phyloP scores from a whole-genome alignment of 37 sponge, comb jelly and placozoan genomes.

The Diacarnus erythraeanus region DNA sequence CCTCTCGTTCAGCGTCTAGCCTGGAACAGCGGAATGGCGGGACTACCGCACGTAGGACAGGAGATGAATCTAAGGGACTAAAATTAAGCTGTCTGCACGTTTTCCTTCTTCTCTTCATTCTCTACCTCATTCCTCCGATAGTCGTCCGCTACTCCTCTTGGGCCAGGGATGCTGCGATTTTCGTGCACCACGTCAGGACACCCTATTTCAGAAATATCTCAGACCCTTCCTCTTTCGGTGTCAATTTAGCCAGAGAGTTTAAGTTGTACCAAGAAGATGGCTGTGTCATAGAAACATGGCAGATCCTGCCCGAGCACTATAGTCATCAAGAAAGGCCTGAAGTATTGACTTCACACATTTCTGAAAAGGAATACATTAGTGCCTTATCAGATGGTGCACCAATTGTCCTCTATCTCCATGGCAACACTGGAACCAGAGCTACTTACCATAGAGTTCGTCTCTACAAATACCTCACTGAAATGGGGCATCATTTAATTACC shows the following conservation, averaged over 20 bases:
- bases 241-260: constrained; percentile 34
- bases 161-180: constrained; percentile 54
- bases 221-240: constrained; percentile 49
- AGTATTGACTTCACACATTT: neutral
- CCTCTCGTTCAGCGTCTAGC: too few relatives aligned
- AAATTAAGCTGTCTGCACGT: too few relatives aligned
- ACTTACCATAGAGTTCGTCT: constrained; percentile 63
- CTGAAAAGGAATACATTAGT: constrained; percentile 14
- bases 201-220: constrained; percentile 68
- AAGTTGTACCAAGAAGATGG: constrained; percentile 41
- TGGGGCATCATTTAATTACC: constrained; percentile 74
- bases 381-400: constrained; percentile 58
- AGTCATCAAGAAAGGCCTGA: neutral
- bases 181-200: constrained; percentile 53
- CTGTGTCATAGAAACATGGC: constrained; percentile 54
- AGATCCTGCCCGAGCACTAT: constrained; percentile 45
- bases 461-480: constrained; percentile 63
- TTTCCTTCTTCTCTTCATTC: neutral
- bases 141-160: constrained; percentile 19
- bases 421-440: constrained; percentile 74
- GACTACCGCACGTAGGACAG: too few relatives aligned
- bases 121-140: constrained; percentile 25
- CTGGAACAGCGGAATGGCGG: too few relatives aligned
- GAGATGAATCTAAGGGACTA: too few relatives aligned
- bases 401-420: constrained; percentile 76